Base-by-base conservation (phyloP, 2,797 vertebrate species). In the Merluccius polli region DNA sequence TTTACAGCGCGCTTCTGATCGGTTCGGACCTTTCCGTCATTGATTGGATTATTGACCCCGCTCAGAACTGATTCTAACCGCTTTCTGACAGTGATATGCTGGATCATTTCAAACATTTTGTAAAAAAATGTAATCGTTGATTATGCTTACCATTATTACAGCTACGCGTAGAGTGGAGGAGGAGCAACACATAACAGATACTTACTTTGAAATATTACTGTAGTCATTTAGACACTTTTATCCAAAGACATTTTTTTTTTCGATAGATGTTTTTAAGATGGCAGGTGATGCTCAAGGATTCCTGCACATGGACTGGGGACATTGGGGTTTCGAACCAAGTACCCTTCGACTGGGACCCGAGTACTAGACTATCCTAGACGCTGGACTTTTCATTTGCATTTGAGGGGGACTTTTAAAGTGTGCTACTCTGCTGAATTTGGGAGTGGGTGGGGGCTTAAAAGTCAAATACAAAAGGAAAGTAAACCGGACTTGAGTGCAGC, bases 11-110 rank as follows among this genome's bases (percentile, higher is more conserved):
- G 75, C 52, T 31, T 29, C 30, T 33, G 67, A 6, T 68, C 29
- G 27, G 75, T 75, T 80, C 36, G 76, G 75, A 77, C 78, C 73
- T 79, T 79, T 76, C 44, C 21, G 71, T n/a, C n/a, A 79, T 74
- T 76, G 44, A 72, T 76, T 11, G 35, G 18, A 79, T 63, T 30
- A 78, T 86, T 73, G 69, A 85, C 82, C 67, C 74, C 10, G 41
- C 78, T 86, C 63, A 76, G 31, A 76, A 36, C 31, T 71, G 21
- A 63, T 68, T 13, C 36, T 12, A 4, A 77, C 71, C 27, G 32
- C 76, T 73, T 80, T 52, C 71, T 48, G 84, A 83, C 74, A 52
- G 5, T 74, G 31, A 27, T 15, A 38, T 5, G 44, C 16, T 52
- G 52, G 52, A 59, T n/a, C 36, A 44, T 72, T 13, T 30, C 33